Conservation (phyloP, 2,113 vertebrate species). For the Glareola pratincola region DNA sequence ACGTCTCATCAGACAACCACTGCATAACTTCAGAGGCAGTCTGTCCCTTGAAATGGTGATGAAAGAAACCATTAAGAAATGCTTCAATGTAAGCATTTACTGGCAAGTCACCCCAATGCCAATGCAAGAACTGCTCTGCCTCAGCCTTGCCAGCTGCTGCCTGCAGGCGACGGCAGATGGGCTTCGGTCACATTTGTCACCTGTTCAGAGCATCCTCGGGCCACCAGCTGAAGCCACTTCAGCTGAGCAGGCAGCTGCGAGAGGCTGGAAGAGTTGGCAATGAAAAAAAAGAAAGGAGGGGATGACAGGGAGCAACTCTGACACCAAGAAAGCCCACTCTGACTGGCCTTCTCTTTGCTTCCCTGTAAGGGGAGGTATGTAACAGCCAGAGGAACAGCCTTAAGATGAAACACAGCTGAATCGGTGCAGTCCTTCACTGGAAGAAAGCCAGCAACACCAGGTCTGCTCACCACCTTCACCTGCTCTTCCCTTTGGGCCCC, state of each 20-base stretch:
- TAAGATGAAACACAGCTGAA: not conserved
- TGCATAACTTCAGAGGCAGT: not conserved
- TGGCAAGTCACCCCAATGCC: not conserved
- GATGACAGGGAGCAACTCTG: not conserved
- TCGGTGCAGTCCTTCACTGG: not conserved
- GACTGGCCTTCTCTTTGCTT: not conserved
- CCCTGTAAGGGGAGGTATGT: not conserved
- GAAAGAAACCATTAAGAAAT: not conserved
- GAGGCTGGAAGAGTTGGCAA: not conserved
- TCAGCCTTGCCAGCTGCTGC: not conserved
- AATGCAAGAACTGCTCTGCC: not conserved
- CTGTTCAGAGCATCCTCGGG: not conserved
- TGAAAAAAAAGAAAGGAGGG: not conserved
- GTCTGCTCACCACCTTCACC: not conserved
- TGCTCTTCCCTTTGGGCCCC: fast-evolving
- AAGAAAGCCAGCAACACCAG: not conserved
- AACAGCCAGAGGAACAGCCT: not conserved
- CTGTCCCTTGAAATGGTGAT: not conserved
- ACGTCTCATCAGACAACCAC: not conserved
- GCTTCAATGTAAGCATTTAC: not conserved
- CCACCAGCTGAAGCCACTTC: not conserved
- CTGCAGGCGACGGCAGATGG: not conserved
- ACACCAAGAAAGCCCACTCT: not conserved
- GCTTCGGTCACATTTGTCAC: not conserved
- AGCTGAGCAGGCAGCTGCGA: not conserved